Percentiles rank a stretch among this genome's conserved stretches.
Conservation (phyloP, 35 echinoderm and acorn worm species). For the Chiridota heheva region DNA sequence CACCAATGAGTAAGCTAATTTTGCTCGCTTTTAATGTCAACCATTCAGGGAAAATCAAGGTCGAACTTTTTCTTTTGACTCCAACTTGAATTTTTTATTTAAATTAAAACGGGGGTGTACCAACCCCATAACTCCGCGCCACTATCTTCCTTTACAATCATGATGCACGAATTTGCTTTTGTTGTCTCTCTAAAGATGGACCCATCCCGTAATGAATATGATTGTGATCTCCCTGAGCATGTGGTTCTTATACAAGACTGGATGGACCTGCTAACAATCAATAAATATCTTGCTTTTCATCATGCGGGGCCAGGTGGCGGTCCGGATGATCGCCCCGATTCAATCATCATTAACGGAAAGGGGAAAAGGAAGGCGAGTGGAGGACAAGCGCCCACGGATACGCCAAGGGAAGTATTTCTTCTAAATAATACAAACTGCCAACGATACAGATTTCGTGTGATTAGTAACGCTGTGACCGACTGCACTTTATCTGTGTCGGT, state of each 20-base stretch:
- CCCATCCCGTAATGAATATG: conserved; percentile 40
- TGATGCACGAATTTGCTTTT: background rate
- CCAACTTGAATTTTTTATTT: too few species aligned
- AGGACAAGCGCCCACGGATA: background rate
- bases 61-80: too few species aligned
- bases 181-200: background rate
- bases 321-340: background rate
- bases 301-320: conserved; percentile 11
- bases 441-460: conserved; percentile 64
- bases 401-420: conserved; percentile 42
- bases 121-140: too few species aligned
- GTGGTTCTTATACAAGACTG: conserved; percentile 68
- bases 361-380: background rate
- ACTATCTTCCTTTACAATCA: too few species aligned
- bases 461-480: conserved; percentile 40
- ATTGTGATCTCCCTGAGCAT: conserved; percentile 53
- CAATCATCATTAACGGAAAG: conserved; percentile 65
- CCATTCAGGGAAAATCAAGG: too few species aligned
- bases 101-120: too few species aligned
- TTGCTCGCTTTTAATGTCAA: too few species aligned
- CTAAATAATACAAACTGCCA: conserved; percentile 5
- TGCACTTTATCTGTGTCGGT: conserved; percentile 57
- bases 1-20: too few species aligned
- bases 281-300: conserved; percentile 7
- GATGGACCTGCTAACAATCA: conserved; percentile 22